Evolutionary conservation across 2,888 invertebrate genomes (phyloP), one percentile per base, ranked within the genome.

Genomic region (Acronicta aceris): DNA sequence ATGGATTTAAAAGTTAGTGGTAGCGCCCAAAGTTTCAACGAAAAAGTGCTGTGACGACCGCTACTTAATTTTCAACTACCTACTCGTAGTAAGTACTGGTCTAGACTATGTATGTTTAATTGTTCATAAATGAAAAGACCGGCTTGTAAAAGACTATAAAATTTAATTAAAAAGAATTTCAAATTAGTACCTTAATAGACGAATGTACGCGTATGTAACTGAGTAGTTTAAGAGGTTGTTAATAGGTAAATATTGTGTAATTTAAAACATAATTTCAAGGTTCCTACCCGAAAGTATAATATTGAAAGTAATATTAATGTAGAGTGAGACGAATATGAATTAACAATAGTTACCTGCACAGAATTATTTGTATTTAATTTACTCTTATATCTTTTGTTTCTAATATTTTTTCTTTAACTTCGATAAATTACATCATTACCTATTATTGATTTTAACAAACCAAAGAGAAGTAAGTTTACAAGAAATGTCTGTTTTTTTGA

Each of bases 221-320:
- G 60, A 77, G 67, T 81, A 81, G 65, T 59, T 59, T 78, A 78
- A 79, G 77, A 64, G 64, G 72, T 84, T 78, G 79, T 83, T 78
- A 67, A 85, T 86, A 88, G 83, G 56, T 78, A 30, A 21, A 72
- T 69, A 71, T 71, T 69, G 70, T 55, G 63, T 78, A 79, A 56
- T 75, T 65, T 76, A 76, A 73, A 56, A 73, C 59, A 84, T 92
- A 88, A 90, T 88, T 87, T 86, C 87, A 93, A 87, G 91, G 94
- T 94, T 94, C 94, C 94, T 94, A 94, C 89, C 89, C 90, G 83
- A 91, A 88, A 88, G 82, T 81, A 85, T 87, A 85, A 86, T 83
- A 67, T 67, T 55, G 59, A 79, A 75, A 68, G 68, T 87, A 87
- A 82, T 85, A 82, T 83, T 88, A 88, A 85, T 84, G 81, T 89